Evolutionary conservation across 2,113 vertebrate genomes (phyloP).

Genomic region (Anolis carolinensis): DNA sequence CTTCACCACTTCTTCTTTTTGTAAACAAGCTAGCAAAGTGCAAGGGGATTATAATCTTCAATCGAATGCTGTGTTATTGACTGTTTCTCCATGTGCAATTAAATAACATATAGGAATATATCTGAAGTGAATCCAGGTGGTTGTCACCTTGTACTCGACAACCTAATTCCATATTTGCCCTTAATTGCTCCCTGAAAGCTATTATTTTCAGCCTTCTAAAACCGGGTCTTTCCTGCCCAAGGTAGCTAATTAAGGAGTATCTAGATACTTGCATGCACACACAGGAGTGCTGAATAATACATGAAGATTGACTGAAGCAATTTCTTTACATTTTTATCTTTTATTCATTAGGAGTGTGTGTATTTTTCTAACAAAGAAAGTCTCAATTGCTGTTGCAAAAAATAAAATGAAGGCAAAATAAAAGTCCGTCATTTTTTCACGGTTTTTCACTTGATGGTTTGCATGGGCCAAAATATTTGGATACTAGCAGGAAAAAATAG

Average conservation of each 20-base stretch:
- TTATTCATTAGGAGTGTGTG: slow-evolving; percentile 66
- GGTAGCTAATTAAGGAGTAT: slow-evolving; percentile 70
- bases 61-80: slow-evolving; percentile 38
- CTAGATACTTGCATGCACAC: slow-evolving; percentile 16
- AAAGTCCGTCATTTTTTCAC: neutral
- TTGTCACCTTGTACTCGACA: slow-evolving; percentile 38
- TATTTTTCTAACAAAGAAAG: slow-evolving; percentile 42
- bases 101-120: slow-evolving; percentile 46
- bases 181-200: slow-evolving; percentile 63
- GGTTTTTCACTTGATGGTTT: neutral
- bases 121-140: slow-evolving; percentile 28
- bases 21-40: neutral
- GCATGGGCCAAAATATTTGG: neutral
- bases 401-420: slow-evolving; percentile 35
- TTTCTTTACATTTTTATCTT: slow-evolving; percentile 72
- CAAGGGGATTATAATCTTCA: slow-evolving; percentile 24
- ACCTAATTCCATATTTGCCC: slow-evolving; percentile 52
- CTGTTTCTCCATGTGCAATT: slow-evolving; percentile 43
- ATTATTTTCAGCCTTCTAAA: slow-evolving; percentile 62
- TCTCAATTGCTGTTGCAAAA: neutral
- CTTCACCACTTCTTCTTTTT: neutral
- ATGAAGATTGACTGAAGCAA: slow-evolving; percentile 72
- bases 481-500: neutral
- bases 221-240: slow-evolving; percentile 55
- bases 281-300: slow-evolving; percentile 71